These are phyloP conservation scores for Tipula vernalis DNA, from an alignment of 2,888 invertebrate genomes.

Conservation along the genomic window DNA sequence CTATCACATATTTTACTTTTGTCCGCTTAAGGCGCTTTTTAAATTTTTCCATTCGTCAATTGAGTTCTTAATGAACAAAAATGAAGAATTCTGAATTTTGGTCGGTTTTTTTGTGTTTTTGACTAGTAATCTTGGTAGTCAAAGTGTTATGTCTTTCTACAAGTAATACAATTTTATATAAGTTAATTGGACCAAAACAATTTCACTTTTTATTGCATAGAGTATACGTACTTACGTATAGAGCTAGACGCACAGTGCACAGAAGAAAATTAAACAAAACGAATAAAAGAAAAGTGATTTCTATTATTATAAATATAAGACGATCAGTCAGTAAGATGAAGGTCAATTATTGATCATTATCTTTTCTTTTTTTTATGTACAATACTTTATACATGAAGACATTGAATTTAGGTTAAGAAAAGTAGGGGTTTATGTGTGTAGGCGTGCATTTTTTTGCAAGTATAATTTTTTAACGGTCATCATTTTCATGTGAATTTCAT, in stretches of 20 bases:
- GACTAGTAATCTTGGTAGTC: neutral
- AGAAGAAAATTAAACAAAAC: neutral
- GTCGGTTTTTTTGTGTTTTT: neutral
- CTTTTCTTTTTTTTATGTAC: neutral
- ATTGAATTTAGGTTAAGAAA: neutral
- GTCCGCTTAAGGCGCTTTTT: too few relatives aligned
- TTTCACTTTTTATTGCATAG: neutral
- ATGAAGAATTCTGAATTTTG: too few relatives aligned
- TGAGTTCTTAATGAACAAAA: too few relatives aligned
- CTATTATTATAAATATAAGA: neutral
- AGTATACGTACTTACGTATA: neutral
- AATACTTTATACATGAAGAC: neutral
- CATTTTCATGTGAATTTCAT: neutral
- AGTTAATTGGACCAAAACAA: neutral
- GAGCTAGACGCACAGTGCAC: neutral
- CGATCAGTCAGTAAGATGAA: neutral
- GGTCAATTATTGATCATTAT: neutral
- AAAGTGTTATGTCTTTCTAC: neutral
- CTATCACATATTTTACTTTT: too few relatives aligned
- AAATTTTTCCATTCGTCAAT: too few relatives aligned
- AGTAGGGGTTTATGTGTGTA: neutral
- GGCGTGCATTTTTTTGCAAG: neutral
- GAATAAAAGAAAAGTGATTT: neutral
- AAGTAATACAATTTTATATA: neutral
- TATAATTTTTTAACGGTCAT: neutral